These are phyloP conservation scores for Eurosta solidaginis DNA, from an alignment of 1,140 invertebrate species.

Conservation along the genomic window DNA sequence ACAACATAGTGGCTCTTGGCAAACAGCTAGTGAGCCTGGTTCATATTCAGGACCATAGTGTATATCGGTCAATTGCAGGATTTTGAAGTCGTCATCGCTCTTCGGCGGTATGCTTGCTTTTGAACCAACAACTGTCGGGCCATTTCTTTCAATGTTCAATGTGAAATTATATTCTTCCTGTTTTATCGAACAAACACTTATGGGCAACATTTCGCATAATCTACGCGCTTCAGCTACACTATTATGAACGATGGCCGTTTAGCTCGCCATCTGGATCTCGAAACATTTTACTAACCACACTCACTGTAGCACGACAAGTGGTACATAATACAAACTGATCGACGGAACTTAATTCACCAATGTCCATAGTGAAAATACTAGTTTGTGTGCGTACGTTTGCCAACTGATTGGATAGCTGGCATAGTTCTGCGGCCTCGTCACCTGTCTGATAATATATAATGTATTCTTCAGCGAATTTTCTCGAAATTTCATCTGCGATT, in stretches of 20 bases:
- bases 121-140: conserved; percentile 32
- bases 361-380: conserved; percentile 49
- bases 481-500: conserved; percentile 49
- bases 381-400: conserved; percentile 48
- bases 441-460: conserved; percentile 45
- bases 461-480: conserved; percentile 48
- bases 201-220: conserved; percentile 49
- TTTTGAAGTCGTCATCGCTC: conserved; percentile 55
- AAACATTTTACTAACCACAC: conserved; percentile 58
- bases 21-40: conserved; percentile 69
- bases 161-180: conserved; percentile 42
- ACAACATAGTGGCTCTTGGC: conserved; percentile 80
- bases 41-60: conserved; percentile 80
- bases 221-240: conserved; percentile 41
- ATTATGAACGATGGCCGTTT: conserved; percentile 45
- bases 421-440: conserved; percentile 42
- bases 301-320: conserved; percentile 62
- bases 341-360: conserved; percentile 41
- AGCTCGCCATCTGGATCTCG: conserved; percentile 45
- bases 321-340: conserved; percentile 61
- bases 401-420: conserved; percentile 44
- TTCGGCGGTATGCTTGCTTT: conserved; percentile 39
- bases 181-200: conserved; percentile 42
- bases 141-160: conserved; percentile 39
- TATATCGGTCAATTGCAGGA: conserved; percentile 80